These are phyloP conservation scores for Bellardia pandia DNA, from an alignment of 2,888 invertebrate genomes.

Conservation along the genomic window DNA sequence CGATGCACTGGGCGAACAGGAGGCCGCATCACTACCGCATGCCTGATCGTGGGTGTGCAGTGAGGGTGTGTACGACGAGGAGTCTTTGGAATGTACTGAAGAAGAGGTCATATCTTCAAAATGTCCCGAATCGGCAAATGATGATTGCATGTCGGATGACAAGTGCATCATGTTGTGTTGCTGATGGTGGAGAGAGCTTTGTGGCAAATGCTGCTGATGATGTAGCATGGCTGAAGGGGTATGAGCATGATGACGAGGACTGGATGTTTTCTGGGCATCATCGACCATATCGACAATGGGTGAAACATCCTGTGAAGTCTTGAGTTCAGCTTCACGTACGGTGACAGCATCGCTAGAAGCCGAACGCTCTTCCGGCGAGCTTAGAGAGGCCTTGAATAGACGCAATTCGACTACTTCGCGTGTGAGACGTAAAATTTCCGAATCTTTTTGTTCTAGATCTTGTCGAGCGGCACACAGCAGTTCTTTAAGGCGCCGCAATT, in stretches of 20 bases:
- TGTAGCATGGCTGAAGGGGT: constrained; percentile 63
- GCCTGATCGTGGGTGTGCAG: constrained; percentile 83
- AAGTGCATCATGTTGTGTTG: constrained; percentile 80
- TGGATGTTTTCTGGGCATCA: constrained; percentile 82
- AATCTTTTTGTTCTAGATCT: constrained; percentile 92
- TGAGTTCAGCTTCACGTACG: constrained; percentile 88
- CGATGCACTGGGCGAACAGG: constrained; percentile 50
- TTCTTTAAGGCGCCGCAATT: constrained; percentile 90
- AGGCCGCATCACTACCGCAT: constrained; percentile 75
- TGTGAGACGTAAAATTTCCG: constrained; percentile 89
- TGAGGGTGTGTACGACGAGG: constrained; percentile 84
- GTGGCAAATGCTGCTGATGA: constrained; percentile 73
- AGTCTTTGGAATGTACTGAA: constrained; percentile 90
- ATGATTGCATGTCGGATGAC: constrained; percentile 88
- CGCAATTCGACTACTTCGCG: constrained; percentile 92
- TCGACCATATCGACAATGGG: constrained; percentile 85
- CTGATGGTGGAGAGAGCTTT: constrained; percentile 75
- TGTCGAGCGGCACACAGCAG: constrained; percentile 90
- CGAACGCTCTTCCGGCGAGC: constrained; percentile 92
- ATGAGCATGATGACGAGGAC: constrained; percentile 81
- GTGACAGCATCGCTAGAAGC: constrained; percentile 91
- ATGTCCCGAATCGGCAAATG: constrained; percentile 93
- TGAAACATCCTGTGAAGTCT: constrained; percentile 86
- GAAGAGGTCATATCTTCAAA: constrained; percentile 92
- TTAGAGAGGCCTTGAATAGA: constrained; percentile 91